These are phyloP conservation scores for Benthosema pterotum DNA, from an alignment of 2,797 vertebrate species.

Conservation along the genomic window DNA sequence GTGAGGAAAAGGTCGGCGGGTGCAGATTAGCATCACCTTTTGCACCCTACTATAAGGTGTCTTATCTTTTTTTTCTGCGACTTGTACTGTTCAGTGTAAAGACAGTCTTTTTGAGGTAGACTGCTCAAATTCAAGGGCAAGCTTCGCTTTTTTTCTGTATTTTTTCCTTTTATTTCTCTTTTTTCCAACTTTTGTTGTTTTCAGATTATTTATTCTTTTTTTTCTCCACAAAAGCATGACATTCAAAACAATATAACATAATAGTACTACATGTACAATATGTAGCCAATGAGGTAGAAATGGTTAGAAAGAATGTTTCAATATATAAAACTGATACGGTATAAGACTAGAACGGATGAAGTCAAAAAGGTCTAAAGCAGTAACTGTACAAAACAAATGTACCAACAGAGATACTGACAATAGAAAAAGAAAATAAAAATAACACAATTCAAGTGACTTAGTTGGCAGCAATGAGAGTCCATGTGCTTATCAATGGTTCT, in stretches of 20 bases:
- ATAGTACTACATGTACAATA: slow-evolving; percentile 99
- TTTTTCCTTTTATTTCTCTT: slow-evolving; percentile 25
- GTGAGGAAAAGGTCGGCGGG: slow-evolving; percentile 83
- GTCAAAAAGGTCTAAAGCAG: slow-evolving; percentile 77
- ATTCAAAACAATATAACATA: slow-evolving; percentile 98
- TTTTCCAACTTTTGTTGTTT: slow-evolving; percentile 45
- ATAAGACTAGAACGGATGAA: slow-evolving; percentile 71
- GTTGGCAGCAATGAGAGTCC: slow-evolving; percentile 80
- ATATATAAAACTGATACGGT: slow-evolving; percentile 81
- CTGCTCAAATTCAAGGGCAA: slow-evolving; percentile 95
- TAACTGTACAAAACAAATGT: slow-evolving; percentile 76
- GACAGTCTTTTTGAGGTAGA: slow-evolving; percentile 99
- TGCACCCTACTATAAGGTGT: slow-evolving; percentile 81
- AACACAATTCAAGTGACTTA: slow-evolving; percentile 79
- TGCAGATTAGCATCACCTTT: slow-evolving; percentile 84
- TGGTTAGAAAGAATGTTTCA: slow-evolving; percentile 93
- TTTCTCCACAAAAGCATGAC: slow-evolving; percentile 93
- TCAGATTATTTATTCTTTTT: slow-evolving; percentile 61
- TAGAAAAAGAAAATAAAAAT: slow-evolving; percentile 82
- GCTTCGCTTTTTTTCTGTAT: slow-evolving; percentile 71
- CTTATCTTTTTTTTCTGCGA: slow-evolving; percentile 83
- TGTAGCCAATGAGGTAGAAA: slow-evolving; percentile 99
- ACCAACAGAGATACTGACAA: slow-evolving; percentile 67
- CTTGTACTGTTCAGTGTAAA: slow-evolving; percentile 92
- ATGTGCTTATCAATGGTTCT: slow-evolving; percentile 88